Evolutionary conservation across 2,797 vertebrate genomes (phyloP).

Genomic region (Cyprinodon diabolis): DNA sequence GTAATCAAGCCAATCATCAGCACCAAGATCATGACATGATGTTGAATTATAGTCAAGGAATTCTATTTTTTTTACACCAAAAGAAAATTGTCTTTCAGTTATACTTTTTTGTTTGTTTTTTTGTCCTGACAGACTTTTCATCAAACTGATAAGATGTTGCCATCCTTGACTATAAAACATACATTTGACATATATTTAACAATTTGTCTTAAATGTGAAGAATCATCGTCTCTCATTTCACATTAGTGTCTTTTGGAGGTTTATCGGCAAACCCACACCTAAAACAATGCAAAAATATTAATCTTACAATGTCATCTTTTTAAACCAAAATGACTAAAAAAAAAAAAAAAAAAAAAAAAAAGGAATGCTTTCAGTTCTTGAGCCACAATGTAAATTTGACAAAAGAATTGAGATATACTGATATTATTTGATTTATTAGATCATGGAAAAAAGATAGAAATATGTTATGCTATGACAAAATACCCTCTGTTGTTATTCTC

Average conservation of each 20-base stretch:
- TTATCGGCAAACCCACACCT: conserved; percentile 30
- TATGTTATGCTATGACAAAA: conserved; percentile 56
- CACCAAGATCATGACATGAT: no score
- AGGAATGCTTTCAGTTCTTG: conserved; percentile 40
- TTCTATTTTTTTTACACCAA: neutral
- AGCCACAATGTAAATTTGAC: conserved; percentile 40
- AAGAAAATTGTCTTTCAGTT: neutral
- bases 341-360: conserved; percentile 23
- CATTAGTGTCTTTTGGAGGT: conserved; percentile 15
- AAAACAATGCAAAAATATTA: conserved; percentile 29
- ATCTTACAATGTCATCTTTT: conserved; percentile 37
- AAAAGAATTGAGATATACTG: conserved; percentile 35
- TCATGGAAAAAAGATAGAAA: conserved; percentile 35
- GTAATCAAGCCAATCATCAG: no score
- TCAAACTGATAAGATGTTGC: conserved; percentile 11
- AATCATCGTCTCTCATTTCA: conserved; percentile 22
- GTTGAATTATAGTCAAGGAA: neutral
- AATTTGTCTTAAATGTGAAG: conserved; percentile 15
- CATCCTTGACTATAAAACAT: neutral
- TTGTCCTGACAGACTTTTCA: neutral
- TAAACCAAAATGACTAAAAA: conserved; percentile 36
- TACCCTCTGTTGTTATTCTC: conserved; percentile 29
- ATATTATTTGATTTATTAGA: conserved; percentile 37
- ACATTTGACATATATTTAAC: conserved; percentile 32
- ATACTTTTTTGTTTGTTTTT: neutral